Conservation (phyloP, 2,888 invertebrate species). For the Eupithecia subumbrata region DNA sequence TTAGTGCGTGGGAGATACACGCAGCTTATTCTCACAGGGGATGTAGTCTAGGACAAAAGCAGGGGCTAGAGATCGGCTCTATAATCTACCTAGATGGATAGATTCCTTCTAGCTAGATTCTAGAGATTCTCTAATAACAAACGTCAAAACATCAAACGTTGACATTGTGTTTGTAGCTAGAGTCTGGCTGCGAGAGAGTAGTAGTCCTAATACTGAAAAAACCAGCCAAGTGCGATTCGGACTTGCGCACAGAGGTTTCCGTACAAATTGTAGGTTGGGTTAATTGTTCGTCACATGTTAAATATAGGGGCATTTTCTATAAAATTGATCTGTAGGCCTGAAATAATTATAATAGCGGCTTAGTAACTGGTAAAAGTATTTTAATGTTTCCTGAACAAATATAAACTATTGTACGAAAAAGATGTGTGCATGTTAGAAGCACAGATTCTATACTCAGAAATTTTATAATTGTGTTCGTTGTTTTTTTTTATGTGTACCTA, state of each 20-base stretch:
- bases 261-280: not conserved
- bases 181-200: too few relatives aligned
- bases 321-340: not conserved
- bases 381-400: not conserved
- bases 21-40: constrained; percentile 15
- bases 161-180: not conserved
- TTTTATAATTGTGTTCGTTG: too few relatives aligned
- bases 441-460: too few relatives aligned
- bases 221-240: not conserved
- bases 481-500: too few relatives aligned
- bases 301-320: too few relatives aligned
- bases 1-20: constrained; percentile 28
- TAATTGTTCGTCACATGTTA: not conserved
- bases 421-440: too few relatives aligned
- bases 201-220: too few relatives aligned
- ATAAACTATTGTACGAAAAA: too few relatives aligned
- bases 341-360: not conserved
- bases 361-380: not conserved
- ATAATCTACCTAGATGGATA: not conserved
- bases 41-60: constrained; percentile 14
- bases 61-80: not conserved
- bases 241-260: not conserved
- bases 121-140: too few relatives aligned
- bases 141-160: not conserved
- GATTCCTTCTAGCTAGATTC: too few relatives aligned